A percentile compares a stretch with the other conserved stretches of the same genome.
phyloP scores from a whole-genome alignment of 1,140 invertebrate species.

The Dendrolimus punctatus region DNA sequence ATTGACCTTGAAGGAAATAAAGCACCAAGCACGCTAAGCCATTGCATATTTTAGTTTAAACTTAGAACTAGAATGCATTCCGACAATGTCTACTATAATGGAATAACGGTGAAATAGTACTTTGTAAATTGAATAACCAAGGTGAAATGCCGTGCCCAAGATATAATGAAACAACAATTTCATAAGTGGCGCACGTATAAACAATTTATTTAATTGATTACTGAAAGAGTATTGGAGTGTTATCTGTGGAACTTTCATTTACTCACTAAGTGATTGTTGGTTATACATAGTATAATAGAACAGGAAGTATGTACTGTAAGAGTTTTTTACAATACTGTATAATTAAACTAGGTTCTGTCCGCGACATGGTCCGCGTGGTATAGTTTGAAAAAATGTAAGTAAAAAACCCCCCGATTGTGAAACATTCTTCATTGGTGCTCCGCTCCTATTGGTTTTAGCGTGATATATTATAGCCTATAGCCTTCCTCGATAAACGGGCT shows the following conservation, averaged over 20 bases:
- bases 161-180: slow-evolving; percentile 1
- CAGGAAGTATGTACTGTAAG: too few species aligned
- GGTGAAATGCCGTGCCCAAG: slow-evolving; percentile 1
- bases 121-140: slow-evolving; percentile 13
- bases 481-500: too few species aligned
- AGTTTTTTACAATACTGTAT: too few species aligned
- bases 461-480: too few species aligned
- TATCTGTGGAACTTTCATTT: too few species aligned
- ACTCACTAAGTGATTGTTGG: background rate
- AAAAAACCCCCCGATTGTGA: too few species aligned
- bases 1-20: slow-evolving; percentile 19
- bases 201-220: slow-evolving; percentile 8
- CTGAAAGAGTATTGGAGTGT: background rate
- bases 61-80: slow-evolving; percentile 16
- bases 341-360: too few species aligned
- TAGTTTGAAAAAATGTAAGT: too few species aligned
- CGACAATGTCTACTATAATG: slow-evolving; percentile 17
- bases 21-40: slow-evolving; percentile 7
- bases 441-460: too few species aligned
- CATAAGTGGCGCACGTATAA: background rate
- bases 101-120: slow-evolving; percentile 8
- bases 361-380: too few species aligned
- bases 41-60: slow-evolving; percentile 15
- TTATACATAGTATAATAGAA: background rate
- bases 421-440: too few species aligned